These are phyloP conservation scores for Nymphalis polychloros DNA, from an alignment of 2,888 invertebrate species.

Conservation along the genomic window DNA sequence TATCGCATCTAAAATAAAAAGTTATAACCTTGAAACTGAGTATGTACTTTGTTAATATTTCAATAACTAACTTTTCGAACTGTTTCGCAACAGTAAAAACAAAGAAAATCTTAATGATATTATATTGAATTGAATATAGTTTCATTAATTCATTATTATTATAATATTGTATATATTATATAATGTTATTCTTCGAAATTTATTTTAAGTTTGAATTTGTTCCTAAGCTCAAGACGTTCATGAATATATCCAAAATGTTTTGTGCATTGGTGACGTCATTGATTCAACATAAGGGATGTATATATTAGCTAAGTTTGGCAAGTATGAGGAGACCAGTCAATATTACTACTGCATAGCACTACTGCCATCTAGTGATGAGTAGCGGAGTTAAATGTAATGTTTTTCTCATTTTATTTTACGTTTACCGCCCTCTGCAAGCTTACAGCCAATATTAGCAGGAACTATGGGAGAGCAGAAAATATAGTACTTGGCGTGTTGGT, in stretches of 20 bases:
- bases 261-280: constrained; percentile 47
- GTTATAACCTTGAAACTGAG: neutral
- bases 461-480: neutral
- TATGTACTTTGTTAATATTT: neutral
- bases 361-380: constrained; percentile 45
- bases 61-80: neutral
- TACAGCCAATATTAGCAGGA: neutral
- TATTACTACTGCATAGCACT: constrained; percentile 52
- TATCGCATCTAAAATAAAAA: neutral
- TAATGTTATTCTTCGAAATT: neutral
- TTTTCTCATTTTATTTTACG: too few species aligned
- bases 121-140: neutral
- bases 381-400: constrained; percentile 22
- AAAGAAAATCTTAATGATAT: neutral
- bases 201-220: neutral
- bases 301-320: constrained; percentile 41
- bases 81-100: constrained; percentile 1
- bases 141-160: neutral
- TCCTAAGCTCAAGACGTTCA: neutral
- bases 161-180: neutral
- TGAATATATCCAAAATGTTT: constrained; percentile 29
- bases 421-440: neutral
- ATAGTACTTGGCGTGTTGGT: neutral
- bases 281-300: constrained; percentile 41
- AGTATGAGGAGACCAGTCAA: constrained; percentile 47